phyloP scores from a whole-genome alignment of 2,888 invertebrate species.

The Celastrina argiolus region DNA sequence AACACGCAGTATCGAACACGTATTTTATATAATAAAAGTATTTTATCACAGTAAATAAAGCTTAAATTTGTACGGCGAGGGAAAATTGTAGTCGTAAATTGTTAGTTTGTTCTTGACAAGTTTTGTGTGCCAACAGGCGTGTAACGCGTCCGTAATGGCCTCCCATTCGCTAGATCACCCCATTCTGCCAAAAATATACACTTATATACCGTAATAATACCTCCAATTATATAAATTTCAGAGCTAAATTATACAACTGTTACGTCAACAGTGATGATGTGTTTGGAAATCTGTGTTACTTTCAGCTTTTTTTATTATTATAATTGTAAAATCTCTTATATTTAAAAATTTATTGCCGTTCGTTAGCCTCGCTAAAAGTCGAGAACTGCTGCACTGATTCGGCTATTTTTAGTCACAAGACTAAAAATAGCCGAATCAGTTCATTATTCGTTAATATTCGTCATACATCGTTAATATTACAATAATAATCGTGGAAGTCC shows the following conservation, averaged over 20 bases:
- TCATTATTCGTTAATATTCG: no score
- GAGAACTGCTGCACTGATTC: no score
- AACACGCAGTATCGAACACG: neutral
- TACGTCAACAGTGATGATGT: neutral
- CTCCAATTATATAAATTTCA: neutral
- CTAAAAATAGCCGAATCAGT: no score
- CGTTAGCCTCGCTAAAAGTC: no score
- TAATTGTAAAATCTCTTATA: no score
- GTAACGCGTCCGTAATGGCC: constrained; percentile 24
- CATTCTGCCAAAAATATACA: constrained; percentile 21
- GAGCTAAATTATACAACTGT: neutral
- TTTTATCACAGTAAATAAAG: constrained; percentile 23
- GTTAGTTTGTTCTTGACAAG: constrained; percentile 27
- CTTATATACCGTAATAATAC: constrained; percentile 15
- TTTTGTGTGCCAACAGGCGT: constrained; percentile 25
- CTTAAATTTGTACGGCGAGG: constrained; percentile 19
- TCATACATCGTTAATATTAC: no score
- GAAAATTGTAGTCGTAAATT: constrained; percentile 26
- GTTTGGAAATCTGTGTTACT: neutral
- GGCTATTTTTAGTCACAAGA: no score
- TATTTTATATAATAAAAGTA: constrained; percentile 18
- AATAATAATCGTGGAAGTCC: no score
- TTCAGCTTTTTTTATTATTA: no score
- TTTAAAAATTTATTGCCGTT: no score
- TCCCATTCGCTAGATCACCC: constrained; percentile 22